Conservation (phyloP, 2,888 invertebrate genomes). For the Malachius bipustulatus region DNA sequence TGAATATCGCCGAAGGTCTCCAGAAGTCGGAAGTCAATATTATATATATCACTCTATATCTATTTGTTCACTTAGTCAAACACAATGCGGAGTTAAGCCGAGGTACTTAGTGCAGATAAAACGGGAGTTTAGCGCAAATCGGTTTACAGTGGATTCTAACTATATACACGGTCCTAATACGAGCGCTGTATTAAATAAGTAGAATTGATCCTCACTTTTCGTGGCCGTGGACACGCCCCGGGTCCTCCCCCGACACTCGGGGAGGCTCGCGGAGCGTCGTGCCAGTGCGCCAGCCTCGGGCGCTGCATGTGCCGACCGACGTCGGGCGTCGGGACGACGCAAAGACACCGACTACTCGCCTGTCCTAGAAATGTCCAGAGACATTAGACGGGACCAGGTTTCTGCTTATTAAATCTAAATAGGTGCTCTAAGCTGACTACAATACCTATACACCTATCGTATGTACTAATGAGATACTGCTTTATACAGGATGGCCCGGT, state of each 20-base stretch:
- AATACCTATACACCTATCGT: too few species aligned
- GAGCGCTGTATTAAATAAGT: slow-evolving; percentile 41
- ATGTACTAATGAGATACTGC: too few species aligned
- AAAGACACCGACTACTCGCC: too few species aligned
- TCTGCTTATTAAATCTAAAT: too few species aligned
- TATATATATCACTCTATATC: slow-evolving; percentile 40
- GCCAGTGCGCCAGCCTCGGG: slow-evolving; percentile 21
- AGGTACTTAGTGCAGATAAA: slow-evolving; percentile 40
- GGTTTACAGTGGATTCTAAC: slow-evolving; percentile 41
- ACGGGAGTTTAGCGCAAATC: slow-evolving; percentile 41
- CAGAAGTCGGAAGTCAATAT: slow-evolving; percentile 34
- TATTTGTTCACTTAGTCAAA: slow-evolving; percentile 41
- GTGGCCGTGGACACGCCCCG: slow-evolving; percentile 36
- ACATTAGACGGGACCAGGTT: too few species aligned
- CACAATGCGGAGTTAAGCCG: slow-evolving; percentile 40
- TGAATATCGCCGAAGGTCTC: too few species aligned
- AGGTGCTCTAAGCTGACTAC: too few species aligned
- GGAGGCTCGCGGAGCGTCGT: slow-evolving; percentile 22
- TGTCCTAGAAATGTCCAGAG: too few species aligned
- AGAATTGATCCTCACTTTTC: slow-evolving; percentile 41
- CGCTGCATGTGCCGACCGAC: slow-evolving; percentile 19
- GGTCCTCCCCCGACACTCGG: slow-evolving; percentile 23
- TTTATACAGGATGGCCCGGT: too few species aligned
- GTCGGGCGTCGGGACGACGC: too few species aligned
- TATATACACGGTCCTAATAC: slow-evolving; percentile 41